Base-by-base conservation (phyloP, 1,140 invertebrate genomes). In the Archivesica marissinica region DNA sequence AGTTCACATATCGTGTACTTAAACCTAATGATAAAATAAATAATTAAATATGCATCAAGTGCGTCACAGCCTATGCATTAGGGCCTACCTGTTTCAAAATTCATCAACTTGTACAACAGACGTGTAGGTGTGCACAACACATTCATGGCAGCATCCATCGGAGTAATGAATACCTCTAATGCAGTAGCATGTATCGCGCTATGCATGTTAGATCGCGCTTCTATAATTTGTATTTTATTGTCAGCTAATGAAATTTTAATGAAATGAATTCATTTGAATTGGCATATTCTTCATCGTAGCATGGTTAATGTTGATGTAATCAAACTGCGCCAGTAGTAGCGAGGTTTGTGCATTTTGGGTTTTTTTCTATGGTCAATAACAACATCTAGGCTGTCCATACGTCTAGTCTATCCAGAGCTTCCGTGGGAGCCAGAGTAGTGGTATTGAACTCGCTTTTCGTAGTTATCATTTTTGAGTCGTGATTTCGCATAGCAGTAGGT, bases 191-290 rank as follows among this genome's bases (percentile, higher is more conserved):
- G 4, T 9, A 59, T 28, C 15, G n/a, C 3, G 59, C 59, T 35
- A 35, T 30, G 33, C 30, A 30, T 20, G 59, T 64, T 15, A 35
- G 59, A 30, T 64, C 30, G 59, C 6, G 30, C 15, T n/a, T n/a
- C n/a, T n/a, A n/a, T n/a, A 64, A 6, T 64, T 35, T 64, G 33
- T 64, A 30, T 64, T 64, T 64, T 64, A 35, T 64, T 25, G 15
- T 35, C 25, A 64, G 1, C 25, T 4, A 64, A 20, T 64, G 59
- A 64, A 35, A 33, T 64, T 35, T 64, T 64, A 64, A 64, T 64
- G 59, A 64, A 64, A 33, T 64, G 59, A 64, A 64, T 11, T 64
- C 33, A 64, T 35, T 35, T 28, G 59, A 64, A 35, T 64, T 64
- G 59, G 30, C 59, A 64, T 20, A 64, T 64, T 64, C 38, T 20